A percentile compares a stretch with the other conserved stretches of the same genome.
phyloP scores from a whole-genome alignment of 2,797 vertebrate genomes.

The Siniperca undulata region DNA sequence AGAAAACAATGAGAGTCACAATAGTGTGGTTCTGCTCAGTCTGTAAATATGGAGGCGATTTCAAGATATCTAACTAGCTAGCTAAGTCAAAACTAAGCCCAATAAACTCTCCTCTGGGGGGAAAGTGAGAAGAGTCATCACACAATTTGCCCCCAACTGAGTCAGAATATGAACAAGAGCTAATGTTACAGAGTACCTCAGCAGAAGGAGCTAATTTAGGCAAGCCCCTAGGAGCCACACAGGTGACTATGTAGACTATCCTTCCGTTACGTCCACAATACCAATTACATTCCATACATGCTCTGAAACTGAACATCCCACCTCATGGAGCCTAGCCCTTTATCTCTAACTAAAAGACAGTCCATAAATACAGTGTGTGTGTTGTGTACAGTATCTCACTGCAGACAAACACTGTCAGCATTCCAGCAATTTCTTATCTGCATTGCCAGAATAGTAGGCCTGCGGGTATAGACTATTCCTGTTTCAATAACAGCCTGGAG shows the following conservation, averaged over 20 bases:
- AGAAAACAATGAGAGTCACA: constrained; percentile 18
- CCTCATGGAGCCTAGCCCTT: constrained; percentile 45
- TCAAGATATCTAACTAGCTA: constrained; percentile 35
- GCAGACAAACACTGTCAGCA: constrained; percentile 75
- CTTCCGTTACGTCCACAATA: constrained; percentile 33
- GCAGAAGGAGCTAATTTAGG: constrained; percentile 71
- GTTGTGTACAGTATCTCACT: constrained; percentile 64
- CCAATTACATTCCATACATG: constrained; percentile 28
- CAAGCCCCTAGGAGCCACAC: constrained; percentile 27
- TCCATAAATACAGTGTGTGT: constrained; percentile 71
- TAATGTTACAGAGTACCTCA: constrained; percentile 63
- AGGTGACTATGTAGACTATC: constrained; percentile 41
- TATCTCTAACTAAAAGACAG: constrained; percentile 64
- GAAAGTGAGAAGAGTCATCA: constrained; percentile 25
- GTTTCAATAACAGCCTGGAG: constrained; percentile 52
- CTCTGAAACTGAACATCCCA: constrained; percentile 42
- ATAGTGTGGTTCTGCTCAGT: constrained; percentile 19
- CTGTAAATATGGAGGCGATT: constrained; percentile 43
- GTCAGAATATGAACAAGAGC: constrained; percentile 51
- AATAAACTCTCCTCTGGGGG: constrained; percentile 24
- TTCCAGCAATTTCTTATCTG: constrained; percentile 80
- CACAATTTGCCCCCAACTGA: constrained; percentile 44
- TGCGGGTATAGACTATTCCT: constrained; percentile 55
- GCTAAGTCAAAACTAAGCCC: background rate
- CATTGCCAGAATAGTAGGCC: constrained; percentile 63